Evolutionary conservation across 1,140 invertebrate genomes (phyloP).

Genomic region (Drosophila melanica): DNA sequence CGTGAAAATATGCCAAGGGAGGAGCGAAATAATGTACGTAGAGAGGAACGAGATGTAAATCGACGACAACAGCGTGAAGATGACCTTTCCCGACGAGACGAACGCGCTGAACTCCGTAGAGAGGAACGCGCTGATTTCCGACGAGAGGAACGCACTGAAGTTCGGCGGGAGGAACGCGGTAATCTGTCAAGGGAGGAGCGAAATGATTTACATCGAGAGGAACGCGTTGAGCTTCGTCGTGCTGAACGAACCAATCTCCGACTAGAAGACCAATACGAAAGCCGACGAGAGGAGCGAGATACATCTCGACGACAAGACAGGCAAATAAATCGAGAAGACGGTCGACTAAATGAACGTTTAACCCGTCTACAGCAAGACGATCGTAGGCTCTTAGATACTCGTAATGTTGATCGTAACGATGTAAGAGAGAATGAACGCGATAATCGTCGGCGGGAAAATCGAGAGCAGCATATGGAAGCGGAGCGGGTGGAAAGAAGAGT

Average conservation of each 20-base stretch:
- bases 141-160: neutral
- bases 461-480: neutral
- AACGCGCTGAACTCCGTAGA: neutral
- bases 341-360: neutral
- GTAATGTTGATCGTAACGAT: neutral
- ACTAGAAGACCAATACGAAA: slow-evolving; percentile 1
- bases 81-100: neutral
- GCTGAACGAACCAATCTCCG: neutral
- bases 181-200: slow-evolving; percentile 21
- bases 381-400: neutral
- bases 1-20: neutral
- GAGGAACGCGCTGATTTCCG: neutral
- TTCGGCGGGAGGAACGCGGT: neutral
- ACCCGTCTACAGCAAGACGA: neutral
- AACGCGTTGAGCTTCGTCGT: too few species aligned
- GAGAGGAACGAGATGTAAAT: neutral
- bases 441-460: neutral
- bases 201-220: neutral
- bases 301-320: too few species aligned
- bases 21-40: neutral
- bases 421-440: neutral
- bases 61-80: neutral
- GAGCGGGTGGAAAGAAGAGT: neutral
- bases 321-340: too few species aligned
- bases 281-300: too few species aligned